These are phyloP conservation scores for Otus sunia DNA, from an alignment of 2,113 vertebrate species.

Conservation along the genomic window DNA sequence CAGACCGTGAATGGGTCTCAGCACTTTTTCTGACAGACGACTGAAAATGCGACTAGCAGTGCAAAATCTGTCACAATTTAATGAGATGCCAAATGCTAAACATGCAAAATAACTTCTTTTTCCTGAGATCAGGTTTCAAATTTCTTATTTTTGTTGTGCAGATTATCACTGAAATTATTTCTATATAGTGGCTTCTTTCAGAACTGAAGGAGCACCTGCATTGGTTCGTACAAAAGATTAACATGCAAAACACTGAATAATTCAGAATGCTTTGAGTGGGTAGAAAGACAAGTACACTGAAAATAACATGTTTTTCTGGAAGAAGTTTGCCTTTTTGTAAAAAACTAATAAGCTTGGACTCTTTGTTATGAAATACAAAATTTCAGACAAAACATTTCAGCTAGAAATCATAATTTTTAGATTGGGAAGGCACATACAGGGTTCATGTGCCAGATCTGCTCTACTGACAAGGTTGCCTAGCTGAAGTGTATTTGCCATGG, in stretches of 20 bases:
- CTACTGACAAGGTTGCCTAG: neutral
- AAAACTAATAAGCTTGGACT: neutral
- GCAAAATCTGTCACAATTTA: neutral
- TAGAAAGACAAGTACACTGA: neutral
- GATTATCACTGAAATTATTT: neutral
- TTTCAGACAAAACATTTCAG: neutral
- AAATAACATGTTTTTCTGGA: constrained; percentile 15
- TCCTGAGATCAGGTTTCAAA: neutral
- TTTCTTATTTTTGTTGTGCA: neutral
- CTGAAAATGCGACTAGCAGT: neutral
- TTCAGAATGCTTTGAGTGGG: constrained; percentile 25
- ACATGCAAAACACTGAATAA: constrained; percentile 27
- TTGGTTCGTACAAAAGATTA: neutral
- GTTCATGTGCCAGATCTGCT: neutral
- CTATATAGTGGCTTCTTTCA: neutral
- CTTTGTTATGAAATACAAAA: neutral
- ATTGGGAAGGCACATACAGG: neutral
- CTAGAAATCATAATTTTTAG: neutral
- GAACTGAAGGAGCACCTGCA: neutral
- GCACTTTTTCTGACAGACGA: neutral
- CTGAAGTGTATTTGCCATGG: neutral
- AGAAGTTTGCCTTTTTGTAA: neutral
- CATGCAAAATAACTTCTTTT: neutral
- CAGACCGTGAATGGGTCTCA: neutral
- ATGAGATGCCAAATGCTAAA: neutral